These are phyloP conservation scores for Phragmatobia fuliginosa DNA, from an alignment of 2,888 invertebrate species.

Conservation along the genomic window DNA sequence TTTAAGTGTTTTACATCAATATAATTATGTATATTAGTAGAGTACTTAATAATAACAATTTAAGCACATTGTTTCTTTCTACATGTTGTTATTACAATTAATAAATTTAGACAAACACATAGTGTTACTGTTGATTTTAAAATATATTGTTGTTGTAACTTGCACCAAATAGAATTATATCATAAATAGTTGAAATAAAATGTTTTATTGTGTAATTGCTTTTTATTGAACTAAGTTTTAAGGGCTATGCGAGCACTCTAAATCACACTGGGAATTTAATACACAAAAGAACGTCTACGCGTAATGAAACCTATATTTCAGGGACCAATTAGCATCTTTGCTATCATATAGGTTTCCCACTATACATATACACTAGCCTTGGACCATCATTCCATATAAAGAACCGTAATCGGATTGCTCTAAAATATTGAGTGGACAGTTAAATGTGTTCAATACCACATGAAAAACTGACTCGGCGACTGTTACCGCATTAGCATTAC, in stretches of 20 bases:
- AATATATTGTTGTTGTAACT: slow-evolving; percentile 61
- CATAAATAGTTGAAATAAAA: slow-evolving; percentile 56
- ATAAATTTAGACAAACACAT: slow-evolving; percentile 15
- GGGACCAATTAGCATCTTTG: neutral
- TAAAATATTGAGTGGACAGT: no score
- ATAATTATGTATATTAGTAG: slow-evolving; percentile 1
- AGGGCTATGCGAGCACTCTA: neutral
- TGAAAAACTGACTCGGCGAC: no score
- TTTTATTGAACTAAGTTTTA: slow-evolving; percentile 1
- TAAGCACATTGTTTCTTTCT: slow-evolving; percentile 11
- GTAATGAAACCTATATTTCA: neutral
- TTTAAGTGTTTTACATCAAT: neutral
- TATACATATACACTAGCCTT: neutral
- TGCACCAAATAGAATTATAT: slow-evolving; percentile 63
- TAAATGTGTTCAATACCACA: no score
- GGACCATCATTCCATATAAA: no score
- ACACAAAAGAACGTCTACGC: neutral
- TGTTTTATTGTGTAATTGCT: slow-evolving; percentile 31
- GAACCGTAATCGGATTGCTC: no score
- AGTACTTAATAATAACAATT: slow-evolving; percentile 11
- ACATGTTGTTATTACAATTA: slow-evolving; percentile 33
- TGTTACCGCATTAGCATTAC: no score
- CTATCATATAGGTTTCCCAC: neutral
- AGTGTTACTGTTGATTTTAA: slow-evolving; percentile 52
- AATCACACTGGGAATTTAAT: neutral